Base-by-base conservation (phyloP, 2,888 invertebrate genomes). In the Drosophila mimetica region DNA sequence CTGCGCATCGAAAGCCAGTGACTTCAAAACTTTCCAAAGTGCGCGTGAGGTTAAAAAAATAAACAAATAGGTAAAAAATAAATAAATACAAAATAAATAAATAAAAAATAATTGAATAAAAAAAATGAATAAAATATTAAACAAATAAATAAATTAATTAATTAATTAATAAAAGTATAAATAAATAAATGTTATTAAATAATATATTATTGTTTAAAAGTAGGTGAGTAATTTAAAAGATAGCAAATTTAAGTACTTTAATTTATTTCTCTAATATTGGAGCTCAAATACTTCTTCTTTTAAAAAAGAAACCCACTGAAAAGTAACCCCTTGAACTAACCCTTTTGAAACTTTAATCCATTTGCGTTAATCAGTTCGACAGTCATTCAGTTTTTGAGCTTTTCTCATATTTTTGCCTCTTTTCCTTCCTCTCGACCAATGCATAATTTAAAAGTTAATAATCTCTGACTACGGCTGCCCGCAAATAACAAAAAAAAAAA, bases 391-490 rank as follows among this genome's bases (percentile, higher is more conserved):
- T 7, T 9, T 18, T 25, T 25, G n/a, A 8, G 25, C 16, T 42
- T 20, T 39, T 39, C 36, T 28, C 13, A n/a, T 28, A 34, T 63
- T 36, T 61, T 6, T 4, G 25, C 13, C 28, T 2, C 4, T 22
- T 30, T 42, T 34, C 1, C 25, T 39, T 25, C 65, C 36, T 46
- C 47, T 50, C 55, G 50, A 28, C 41, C 32, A 63, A 63, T 79
- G 70, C 66, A 79, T 80, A 73, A 79, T 75, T 79, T 72, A 75
- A 74, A 86, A 83, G 86, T 83, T 86, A 86, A 86, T 86, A 79
- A 86, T 79, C 69, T 76, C 65, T 50, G 55, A 57, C 55, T 57
- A 51, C 51, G 48, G 57, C 25, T 30, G 59, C 39, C 53, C 28
- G n/a, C 44, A 32, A 6, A 39, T n/a, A n/a, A n/a, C n/a, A 54